Base-by-base conservation (phyloP, 2,113 vertebrate genomes). In the Notarius quadriscutis region DNA sequence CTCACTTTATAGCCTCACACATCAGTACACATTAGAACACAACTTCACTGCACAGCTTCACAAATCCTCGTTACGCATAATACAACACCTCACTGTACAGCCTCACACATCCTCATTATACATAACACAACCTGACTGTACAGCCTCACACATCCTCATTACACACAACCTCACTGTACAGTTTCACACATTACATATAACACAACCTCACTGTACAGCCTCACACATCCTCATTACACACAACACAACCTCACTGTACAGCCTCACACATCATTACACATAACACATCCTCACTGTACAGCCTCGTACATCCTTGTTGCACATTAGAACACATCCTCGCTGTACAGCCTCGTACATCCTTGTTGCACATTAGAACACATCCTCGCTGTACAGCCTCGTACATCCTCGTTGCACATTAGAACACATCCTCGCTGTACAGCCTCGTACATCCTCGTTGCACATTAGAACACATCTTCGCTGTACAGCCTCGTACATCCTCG, bases 1-100 rank as follows among this genome's bases (percentile, higher is more conserved):
- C 20, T 74, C 27, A 58, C 12, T 50, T 6, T 34, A 63, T 3
- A 48, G 53, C 53, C 14, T 57, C 22, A 80, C 20, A 80, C 57
- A 53, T 79, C 27, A 53, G 51, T 27, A 65, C 74, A 78, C 57
- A 83, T 63, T 48, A 65, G 5, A 67, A 83, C 22, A 53, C 82
- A 83, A 7, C 4, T 25, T 83, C 22, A 51, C 22, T 15, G 20
- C 7, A n/a, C 58, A 14, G 5, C 27, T 20, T 15, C n/a, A 83
- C 12, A 30, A 50, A 18, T 79, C 25, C 7, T 53, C 34, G 9
- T 34, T 63, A 48, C 50, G 9, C 48, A 53, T 30, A 17, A 77
- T 58, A 53, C 22, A 65, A 63, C 51, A 10, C 30, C 55, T 48
- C 27, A 30, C 22, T 50, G 30, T 5, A 15, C 25, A 57, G 10